Percentiles rank a stretch among this genome's conserved stretches.
These are phyloP conservation scores for Euproctis similis DNA, from an alignment of 2,888 invertebrate species.

Conservation along the genomic window DNA sequence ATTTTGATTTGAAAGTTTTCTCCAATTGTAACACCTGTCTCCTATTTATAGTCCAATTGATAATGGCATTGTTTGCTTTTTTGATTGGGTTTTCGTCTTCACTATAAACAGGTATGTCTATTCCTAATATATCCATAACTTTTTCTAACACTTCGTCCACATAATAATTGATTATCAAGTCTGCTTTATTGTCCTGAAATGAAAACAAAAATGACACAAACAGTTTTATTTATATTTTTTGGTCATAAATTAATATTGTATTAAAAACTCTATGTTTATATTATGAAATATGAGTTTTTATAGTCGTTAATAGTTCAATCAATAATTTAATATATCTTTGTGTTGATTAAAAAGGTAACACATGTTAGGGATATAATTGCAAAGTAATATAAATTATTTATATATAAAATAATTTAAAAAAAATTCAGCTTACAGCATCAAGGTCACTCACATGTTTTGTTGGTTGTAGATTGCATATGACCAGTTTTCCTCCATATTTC, in stretches of 20 bases:
- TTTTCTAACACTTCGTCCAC: constrained; percentile 88
- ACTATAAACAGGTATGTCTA: constrained; percentile 84
- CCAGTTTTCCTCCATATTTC: constrained; percentile 90
- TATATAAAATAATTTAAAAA: too few relatives aligned
- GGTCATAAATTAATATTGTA: too few relatives aligned
- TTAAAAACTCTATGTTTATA: too few relatives aligned
- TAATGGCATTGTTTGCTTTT: constrained; percentile 49
- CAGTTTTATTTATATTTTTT: too few relatives aligned
- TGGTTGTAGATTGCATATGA: constrained; percentile 97
- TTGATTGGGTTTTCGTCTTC: constrained; percentile 80
- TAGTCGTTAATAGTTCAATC: too few relatives aligned
- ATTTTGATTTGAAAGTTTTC: constrained; percentile 69
- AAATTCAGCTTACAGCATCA: too few relatives aligned
- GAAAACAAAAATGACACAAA: too few relatives aligned
- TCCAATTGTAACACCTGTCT: constrained; percentile 77
- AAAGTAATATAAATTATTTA: too few relatives aligned
- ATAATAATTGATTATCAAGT: constrained; percentile 90
- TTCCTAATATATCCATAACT: constrained; percentile 82
- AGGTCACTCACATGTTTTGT: constrained; percentile 94
- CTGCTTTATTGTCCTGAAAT: constrained; percentile 94
- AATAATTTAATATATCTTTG: too few relatives aligned
- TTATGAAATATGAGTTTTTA: too few relatives aligned
- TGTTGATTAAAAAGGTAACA: too few relatives aligned
- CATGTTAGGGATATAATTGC: too few relatives aligned
- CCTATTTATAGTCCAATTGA: constrained; percentile 85